A percentile compares a stretch with the other conserved stretches of the same genome.
Conservation (phyloP, 2,888 invertebrate species). For the Mantis religiosa region DNA sequence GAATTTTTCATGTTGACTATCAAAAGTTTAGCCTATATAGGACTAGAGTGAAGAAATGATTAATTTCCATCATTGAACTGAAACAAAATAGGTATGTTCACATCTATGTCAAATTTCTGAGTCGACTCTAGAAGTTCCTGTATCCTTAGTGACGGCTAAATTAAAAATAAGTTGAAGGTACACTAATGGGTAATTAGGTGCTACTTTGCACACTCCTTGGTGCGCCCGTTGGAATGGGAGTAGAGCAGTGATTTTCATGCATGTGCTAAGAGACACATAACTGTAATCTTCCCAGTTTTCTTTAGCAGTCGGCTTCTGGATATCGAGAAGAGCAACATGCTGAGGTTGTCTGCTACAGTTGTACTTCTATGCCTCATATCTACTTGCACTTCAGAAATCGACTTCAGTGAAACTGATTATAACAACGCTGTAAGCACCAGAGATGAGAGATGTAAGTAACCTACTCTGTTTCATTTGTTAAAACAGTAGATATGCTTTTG, state of each 20-base stretch:
- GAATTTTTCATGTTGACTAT: no score
- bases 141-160: no score
- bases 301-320: neutral
- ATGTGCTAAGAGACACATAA: neutral
- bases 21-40: no score
- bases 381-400: neutral
- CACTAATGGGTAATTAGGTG: no score
- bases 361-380: neutral
- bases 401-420: neutral
- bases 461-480: neutral
- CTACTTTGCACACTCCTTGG: no score
- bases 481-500: neutral
- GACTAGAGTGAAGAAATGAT: no score
- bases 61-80: no score
- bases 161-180: no score
- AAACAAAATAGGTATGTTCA: no score
- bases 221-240: neutral
- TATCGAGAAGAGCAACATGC: neutral
- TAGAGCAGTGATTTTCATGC: neutral
- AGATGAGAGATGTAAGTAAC: neutral
- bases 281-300: neutral
- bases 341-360: neutral
- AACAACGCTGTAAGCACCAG: neutral
- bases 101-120: no score
- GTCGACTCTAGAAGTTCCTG: no score